Evolutionary conservation across 2,888 invertebrate genomes (phyloP).

Genomic region (Calliphora vomitoria): DNA sequence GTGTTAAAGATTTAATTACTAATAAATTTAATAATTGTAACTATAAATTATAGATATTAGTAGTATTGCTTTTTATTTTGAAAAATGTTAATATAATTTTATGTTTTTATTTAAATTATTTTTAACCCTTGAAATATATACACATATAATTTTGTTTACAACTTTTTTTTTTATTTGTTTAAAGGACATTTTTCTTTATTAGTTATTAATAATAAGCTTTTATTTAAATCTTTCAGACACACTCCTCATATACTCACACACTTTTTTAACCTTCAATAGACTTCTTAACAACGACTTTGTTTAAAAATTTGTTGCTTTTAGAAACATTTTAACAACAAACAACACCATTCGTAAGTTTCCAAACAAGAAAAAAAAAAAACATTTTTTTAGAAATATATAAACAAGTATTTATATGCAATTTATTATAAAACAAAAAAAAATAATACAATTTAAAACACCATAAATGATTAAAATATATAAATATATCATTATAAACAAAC

Average conservation of each 20-base stretch:
- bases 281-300: conserved; percentile 61
- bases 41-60: conserved; percentile 29
- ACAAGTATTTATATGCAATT: conserved; percentile 60
- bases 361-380: background rate
- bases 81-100: conserved; percentile 46
- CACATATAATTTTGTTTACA: conserved; percentile 23
- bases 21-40: conserved; percentile 37
- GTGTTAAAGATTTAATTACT: conserved; percentile 37
- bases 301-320: conserved; percentile 27
- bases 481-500: conserved; percentile 36
- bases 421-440: conserved; percentile 43
- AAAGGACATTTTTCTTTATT: background rate
- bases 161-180: background rate
- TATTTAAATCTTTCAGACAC: background rate
- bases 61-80: conserved; percentile 17
- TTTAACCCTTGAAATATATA: conserved; percentile 37
- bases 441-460: conserved; percentile 49
- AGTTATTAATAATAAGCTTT: conserved; percentile 12
- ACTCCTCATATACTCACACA: background rate
- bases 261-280: conserved; percentile 21
- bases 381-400: conserved; percentile 47
- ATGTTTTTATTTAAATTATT: conserved; percentile 47
- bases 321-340: conserved; percentile 17
- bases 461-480: conserved; percentile 40
- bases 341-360: conserved; percentile 20